Base-by-base conservation (phyloP, 2,888 invertebrate species). In the Melinaea marsaeus region DNA sequence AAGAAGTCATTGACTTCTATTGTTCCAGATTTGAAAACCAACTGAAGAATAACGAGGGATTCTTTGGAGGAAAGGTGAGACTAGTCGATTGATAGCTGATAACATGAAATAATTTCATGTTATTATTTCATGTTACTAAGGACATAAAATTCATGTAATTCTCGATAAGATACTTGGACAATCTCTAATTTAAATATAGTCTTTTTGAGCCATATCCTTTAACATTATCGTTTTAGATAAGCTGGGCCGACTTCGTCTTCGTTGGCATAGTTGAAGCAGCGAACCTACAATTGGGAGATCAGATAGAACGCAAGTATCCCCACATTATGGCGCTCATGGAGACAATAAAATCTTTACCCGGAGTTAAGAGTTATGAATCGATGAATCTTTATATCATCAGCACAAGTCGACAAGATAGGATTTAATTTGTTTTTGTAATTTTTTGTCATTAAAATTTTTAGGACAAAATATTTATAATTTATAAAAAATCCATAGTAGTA, bases 221-320 rank as follows among this genome's bases (percentile, higher is more conserved):
- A 22, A 22, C 22, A 3, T 42, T 42, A 42, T 2, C 9, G 11
- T 69, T 78, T 34, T 75, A 88, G 88, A 61, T 88, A 35, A 79
- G 79, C 60, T 90, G 89, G 89, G 88, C 79, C 4, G 90, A 90
- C 67, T 88, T 88, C 66, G 66, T 86, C 22, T 72, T 89, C 0
- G 78, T 85, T 6, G 86, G 84, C 0, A 77, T 87, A 47, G 73
- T 87, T 0, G 90, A 90, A 62, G 73, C 81, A 0, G 71, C 71
- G 0, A 79, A 84, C 68, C 64, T 84, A 0, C 77, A 84, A 65
- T 71, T 84, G 0, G 75, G 71, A 2, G 70, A 71, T 4, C 74
- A 81, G 32, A 72, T 87, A 4, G 80, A 86, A 63, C 79, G 79
- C 64, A 77, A 82, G 32, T 89, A 84, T 65, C 88, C 87, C 0